phyloP scores from a whole-genome alignment of 2,888 invertebrate genomes.

The Cylindroiulus punctatus region DNA sequence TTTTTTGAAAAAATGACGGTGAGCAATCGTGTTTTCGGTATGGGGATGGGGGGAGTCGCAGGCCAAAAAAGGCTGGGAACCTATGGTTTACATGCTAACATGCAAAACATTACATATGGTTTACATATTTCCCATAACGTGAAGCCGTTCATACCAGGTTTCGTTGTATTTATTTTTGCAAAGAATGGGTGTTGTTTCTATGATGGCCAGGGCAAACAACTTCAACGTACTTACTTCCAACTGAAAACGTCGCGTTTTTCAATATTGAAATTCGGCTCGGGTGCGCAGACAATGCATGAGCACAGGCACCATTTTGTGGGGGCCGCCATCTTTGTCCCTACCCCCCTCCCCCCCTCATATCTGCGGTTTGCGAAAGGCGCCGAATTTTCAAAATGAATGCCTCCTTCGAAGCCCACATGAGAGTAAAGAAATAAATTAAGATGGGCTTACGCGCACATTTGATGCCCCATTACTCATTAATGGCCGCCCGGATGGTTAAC shows the following conservation, averaged over 20 bases:
- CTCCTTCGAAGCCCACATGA: neutral
- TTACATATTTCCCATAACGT: too few species aligned
- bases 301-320: neutral
- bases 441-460: conserved; percentile 18
- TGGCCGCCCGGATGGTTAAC: conserved; percentile 18
- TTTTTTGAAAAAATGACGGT: too few species aligned
- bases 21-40: too few species aligned
- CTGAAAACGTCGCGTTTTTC: neutral
- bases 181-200: too few species aligned
- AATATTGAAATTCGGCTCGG: neutral
- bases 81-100: too few species aligned
- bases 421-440: conserved; percentile 18
- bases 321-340: neutral
- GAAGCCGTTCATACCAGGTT: too few species aligned
- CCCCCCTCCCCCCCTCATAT: neutral
- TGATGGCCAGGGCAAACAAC: too few species aligned
- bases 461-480: conserved; percentile 18
- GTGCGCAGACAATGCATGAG: neutral
- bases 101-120: too few species aligned
- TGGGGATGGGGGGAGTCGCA: too few species aligned
- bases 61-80: too few species aligned
- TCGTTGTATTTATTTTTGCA: too few species aligned
- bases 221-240: too few species aligned
- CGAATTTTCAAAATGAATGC: neutral
- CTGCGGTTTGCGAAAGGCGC: neutral